phyloP scores from a whole-genome alignment of 2,888 invertebrate genomes.

The Phlogophora meticulosa region DNA sequence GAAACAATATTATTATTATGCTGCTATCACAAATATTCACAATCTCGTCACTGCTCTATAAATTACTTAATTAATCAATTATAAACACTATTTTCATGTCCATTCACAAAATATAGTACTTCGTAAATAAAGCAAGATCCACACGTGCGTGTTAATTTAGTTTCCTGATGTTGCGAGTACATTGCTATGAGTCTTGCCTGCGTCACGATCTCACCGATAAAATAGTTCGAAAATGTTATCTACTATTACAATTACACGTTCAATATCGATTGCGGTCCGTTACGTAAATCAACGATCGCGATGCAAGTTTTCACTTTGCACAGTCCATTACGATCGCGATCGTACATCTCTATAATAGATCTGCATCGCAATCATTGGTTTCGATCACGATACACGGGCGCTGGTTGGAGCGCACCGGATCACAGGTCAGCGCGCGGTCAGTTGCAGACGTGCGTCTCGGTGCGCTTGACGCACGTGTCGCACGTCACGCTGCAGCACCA shows the following conservation, averaged over 20 bases:
- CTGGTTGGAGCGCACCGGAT: neutral
- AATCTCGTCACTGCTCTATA: slow-evolving; percentile 44
- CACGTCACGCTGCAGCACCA: slow-evolving; percentile 99
- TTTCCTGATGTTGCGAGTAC: neutral
- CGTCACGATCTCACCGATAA: neutral
- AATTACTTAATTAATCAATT: slow-evolving; percentile 34
- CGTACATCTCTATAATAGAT: too few relatives aligned
- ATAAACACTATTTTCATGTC: slow-evolving; percentile 30
- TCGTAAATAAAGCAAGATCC: neutral
- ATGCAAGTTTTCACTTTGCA: too few relatives aligned
- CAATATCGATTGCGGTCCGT: neutral
- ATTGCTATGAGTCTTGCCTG: too few relatives aligned
- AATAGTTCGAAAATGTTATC: neutral
- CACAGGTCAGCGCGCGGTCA: slow-evolving; percentile 46
- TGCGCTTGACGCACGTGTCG: slow-evolving; percentile 95
- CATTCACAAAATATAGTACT: slow-evolving; percentile 15
- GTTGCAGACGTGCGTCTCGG: slow-evolving; percentile 92
- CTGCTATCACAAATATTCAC: slow-evolving; percentile 57
- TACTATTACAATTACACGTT: neutral
- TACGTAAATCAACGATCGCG: neutral
- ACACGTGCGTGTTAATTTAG: neutral
- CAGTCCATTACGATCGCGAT: too few relatives aligned
- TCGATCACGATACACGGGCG: too few relatives aligned
- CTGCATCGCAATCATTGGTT: too few relatives aligned
- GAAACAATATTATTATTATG: slow-evolving; percentile 41